Evolutionary conservation across 2,113 vertebrate species (phyloP).

Genomic region (Ifrita kowaldi): DNA sequence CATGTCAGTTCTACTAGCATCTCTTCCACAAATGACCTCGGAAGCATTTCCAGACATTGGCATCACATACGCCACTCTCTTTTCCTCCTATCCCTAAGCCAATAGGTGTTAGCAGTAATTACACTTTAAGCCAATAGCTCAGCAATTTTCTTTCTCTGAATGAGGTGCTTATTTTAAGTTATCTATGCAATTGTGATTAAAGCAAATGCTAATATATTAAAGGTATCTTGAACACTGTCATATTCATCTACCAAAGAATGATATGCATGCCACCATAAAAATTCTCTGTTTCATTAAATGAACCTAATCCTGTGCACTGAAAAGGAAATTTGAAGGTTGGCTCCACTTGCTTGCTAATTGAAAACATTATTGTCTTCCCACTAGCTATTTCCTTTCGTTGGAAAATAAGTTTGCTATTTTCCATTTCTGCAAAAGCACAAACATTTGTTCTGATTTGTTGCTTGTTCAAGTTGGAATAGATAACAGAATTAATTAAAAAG

Average conservation of each 20-base stretch:
- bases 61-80: neutral
- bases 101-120: neutral
- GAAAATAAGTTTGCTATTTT: neutral
- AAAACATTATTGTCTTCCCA: neutral
- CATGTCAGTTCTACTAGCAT: neutral
- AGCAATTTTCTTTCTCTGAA: neutral
- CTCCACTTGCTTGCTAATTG: neutral
- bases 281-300: neutral
- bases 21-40: neutral
- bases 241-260: neutral
- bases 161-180: neutral
- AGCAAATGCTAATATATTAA: neutral
- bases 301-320: neutral
- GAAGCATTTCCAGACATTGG: neutral
- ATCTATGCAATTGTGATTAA: neutral
- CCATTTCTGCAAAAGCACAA: neutral
- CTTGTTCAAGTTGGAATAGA: neutral
- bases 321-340: neutral
- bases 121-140: neutral
- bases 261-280: neutral
- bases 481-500: neutral
- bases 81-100: neutral
- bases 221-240: neutral
- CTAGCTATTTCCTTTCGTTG: neutral
- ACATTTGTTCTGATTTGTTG: neutral